Percentiles rank a stretch among this genome's conserved stretches.
Conservation (phyloP, 2,113 vertebrate genomes). For the Triplophysa siluroides region DNA sequence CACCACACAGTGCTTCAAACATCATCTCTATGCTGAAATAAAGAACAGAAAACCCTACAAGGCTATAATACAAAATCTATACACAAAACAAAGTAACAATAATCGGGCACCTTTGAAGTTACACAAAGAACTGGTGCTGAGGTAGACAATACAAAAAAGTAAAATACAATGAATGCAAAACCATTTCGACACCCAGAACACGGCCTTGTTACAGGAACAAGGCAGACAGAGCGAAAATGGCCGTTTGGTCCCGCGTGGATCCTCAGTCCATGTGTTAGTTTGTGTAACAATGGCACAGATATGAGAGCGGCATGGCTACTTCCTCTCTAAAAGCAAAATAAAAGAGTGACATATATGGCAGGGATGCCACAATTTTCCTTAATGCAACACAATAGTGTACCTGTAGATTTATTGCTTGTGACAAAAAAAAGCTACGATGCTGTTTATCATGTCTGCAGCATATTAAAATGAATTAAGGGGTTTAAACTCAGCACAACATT, state of each 20-base stretch:
- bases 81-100: constrained; percentile 77
- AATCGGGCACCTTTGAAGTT: constrained; percentile 86
- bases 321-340: constrained; percentile 39
- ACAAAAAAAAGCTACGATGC: constrained; percentile 12
- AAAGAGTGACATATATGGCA: constrained; percentile 35
- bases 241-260: constrained; percentile 77
- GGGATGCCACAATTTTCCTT: constrained; percentile 38
- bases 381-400: background rate
- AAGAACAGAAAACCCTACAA: constrained; percentile 37
- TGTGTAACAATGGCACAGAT: constrained; percentile 49
- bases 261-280: constrained; percentile 71
- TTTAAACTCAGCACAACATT: background rate
- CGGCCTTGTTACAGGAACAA: constrained; percentile 11
- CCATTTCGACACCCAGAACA: constrained; percentile 34
- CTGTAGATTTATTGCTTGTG: constrained; percentile 44
- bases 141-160: constrained; percentile 95
- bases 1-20: constrained; percentile 77
- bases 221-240: constrained; percentile 34
- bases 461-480: background rate
- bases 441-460: no score
- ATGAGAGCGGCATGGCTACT: constrained; percentile 35
- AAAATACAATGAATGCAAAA: constrained; percentile 73
- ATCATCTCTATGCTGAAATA: constrained; percentile 56
- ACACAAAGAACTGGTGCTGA: constrained; percentile 96
- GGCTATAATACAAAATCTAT: constrained; percentile 49